Evolutionary conservation across 2,113 vertebrate genomes (phyloP), one percentile per base, ranked within the genome.

Genomic region (Xiphophorus couchianus): DNA sequence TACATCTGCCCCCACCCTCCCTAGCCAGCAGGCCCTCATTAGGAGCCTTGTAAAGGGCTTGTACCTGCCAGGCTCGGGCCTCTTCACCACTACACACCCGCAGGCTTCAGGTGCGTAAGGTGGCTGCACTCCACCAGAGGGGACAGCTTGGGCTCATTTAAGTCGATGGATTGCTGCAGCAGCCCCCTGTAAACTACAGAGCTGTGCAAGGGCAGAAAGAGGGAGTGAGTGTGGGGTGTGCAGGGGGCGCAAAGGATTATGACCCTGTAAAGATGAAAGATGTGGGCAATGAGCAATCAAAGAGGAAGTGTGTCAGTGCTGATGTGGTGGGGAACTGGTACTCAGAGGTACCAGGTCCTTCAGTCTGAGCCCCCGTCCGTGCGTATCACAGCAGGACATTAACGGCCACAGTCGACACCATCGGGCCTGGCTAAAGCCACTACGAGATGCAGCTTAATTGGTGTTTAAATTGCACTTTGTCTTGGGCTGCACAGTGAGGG

Each of bases 241-340:
- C 44, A 76, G 81, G 88, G 35, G 35, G 84, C 90, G 88, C 83
- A 84, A 86, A 75, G 90, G 91, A 95, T 94, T 94, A 95, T 86
- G 92, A 94, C 93, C 94, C 92, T 90, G 86, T 95, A 94, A 94
- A 95, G 91, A 95, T 95, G 92, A 95, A 95, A 95, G 93, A 78
- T 63, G 78, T 60, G 69, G 90, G 89, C 92, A 92, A 88, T 84
- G 84, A 87, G 90, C 88, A 86, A 94, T 95, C 94, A 95, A 94
- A 95, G 93, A 91, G 90, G 84, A 93, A 93, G 90, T 84, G 88
- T 89, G 90, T 93, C 88, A 84, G 84, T 48, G 78, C 91, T 93
- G 86, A 92, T 92, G 92, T 92, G 92, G 92, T 89, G 84, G 83
- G 87, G 87, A 84, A 91, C 90, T 88, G 90, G 90, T 88, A 66